Evolutionary conservation across 2,797 vertebrate genomes (phyloP).

Genomic region (Rhabdomys pumilio): DNA sequence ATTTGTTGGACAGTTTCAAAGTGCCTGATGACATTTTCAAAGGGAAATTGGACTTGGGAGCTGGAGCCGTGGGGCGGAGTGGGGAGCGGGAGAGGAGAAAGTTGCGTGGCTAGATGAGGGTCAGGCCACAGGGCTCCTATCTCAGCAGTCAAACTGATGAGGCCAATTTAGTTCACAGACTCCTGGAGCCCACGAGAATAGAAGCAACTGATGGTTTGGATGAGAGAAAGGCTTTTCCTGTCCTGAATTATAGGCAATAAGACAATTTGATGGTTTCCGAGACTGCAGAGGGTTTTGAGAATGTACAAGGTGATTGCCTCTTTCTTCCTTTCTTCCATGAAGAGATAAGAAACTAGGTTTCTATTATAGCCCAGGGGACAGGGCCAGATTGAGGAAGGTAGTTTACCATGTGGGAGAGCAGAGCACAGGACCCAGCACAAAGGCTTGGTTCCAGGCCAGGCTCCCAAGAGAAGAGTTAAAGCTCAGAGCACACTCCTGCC

Average conservation of each 20-base stretch:
- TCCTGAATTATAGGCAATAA: constrained; percentile 59
- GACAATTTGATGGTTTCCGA: constrained; percentile 9
- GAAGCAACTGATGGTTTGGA: constrained; percentile 16
- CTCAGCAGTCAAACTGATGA: neutral
- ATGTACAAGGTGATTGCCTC: constrained; percentile 27
- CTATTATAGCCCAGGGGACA: neutral
- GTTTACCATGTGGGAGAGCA: rapidly evolving
- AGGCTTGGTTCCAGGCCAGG: neutral
- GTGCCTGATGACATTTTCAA: neutral
- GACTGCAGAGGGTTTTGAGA: constrained; percentile 3
- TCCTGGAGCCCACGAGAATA: neutral
- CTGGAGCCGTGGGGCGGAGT: neutral
- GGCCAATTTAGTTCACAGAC: neutral
- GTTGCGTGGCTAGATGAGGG: neutral
- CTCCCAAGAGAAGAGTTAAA: neutral
- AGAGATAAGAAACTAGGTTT: constrained; percentile 38
- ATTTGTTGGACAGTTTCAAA: neutral
- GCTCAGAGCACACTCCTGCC: neutral
- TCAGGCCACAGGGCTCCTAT: neutral
- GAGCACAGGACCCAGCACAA: neutral
- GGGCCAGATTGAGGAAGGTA: neutral
- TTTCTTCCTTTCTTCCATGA: constrained; percentile 51
- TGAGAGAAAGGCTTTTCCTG: constrained; percentile 32
- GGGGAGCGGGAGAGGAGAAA: neutral
- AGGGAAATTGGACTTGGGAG: neutral